These are phyloP conservation scores for Drosophila ananassae DNA, from an alignment of 1,140 invertebrate species.

Conservation along the genomic window DNA sequence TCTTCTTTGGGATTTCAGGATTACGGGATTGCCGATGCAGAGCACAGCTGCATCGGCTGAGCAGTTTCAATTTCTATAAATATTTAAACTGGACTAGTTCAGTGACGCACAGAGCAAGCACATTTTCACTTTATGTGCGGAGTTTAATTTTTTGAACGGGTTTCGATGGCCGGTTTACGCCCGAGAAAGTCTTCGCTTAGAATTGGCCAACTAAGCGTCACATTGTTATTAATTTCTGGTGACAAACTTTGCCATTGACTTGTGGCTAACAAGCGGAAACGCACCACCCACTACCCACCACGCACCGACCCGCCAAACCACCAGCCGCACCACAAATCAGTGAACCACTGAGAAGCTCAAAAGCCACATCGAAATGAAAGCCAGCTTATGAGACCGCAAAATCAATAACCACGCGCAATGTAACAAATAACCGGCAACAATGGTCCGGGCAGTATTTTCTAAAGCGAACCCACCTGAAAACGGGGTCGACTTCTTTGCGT, in stretches of 20 bases:
- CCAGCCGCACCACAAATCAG: constrained; percentile 34
- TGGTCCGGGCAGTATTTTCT: constrained; percentile 47
- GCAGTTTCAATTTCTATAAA: constrained; percentile 43
- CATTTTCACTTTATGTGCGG: constrained; percentile 54
- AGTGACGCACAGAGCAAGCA: constrained; percentile 11
- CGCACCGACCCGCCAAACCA: constrained; percentile 30
- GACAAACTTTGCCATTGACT: constrained; percentile 78
- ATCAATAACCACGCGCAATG: constrained; percentile 71
- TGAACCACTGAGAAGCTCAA: constrained; percentile 59
- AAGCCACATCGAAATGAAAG: constrained; percentile 71
- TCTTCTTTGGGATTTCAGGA: constrained; percentile 18
- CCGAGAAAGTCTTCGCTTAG: constrained; percentile 67
- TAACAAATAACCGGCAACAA: constrained; percentile 42
- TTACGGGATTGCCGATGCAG: constrained; percentile 13
- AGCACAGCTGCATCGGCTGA: constrained; percentile 2
- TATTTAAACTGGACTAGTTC: constrained; percentile 36
- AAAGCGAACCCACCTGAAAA: constrained; percentile 26
- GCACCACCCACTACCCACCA: constrained; percentile 6
- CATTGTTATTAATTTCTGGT: constrained; percentile 81
- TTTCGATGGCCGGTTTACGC: constrained; percentile 61
- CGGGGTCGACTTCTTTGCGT: constrained; percentile 50
- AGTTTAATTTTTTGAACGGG: constrained; percentile 50
- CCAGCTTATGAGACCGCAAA: constrained; percentile 72
- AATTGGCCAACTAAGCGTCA: constrained; percentile 75
- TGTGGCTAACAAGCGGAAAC: constrained; percentile 73